Conservation (phyloP, 2,113 vertebrate species). For the Aldabrachelys gigantea region DNA sequence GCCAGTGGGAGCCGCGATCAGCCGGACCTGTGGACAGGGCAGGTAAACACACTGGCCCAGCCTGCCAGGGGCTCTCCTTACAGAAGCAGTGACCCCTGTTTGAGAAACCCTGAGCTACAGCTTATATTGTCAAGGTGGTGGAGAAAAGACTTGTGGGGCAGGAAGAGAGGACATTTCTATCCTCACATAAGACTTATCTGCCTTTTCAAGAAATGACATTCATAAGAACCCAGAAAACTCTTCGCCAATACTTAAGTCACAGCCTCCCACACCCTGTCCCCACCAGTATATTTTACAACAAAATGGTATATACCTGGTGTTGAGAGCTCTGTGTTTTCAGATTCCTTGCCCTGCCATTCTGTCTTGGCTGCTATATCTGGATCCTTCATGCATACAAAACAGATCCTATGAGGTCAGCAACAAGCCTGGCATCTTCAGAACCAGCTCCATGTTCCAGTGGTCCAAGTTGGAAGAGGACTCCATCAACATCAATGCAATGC, state of each 20-base stretch:
- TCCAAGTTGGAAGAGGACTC: background rate
- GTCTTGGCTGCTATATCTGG: background rate
- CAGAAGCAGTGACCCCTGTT: too few species aligned
- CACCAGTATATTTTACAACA: background rate
- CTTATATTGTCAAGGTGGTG: background rate
- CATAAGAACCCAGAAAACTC: background rate
- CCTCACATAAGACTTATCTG: background rate
- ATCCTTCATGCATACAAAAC: background rate
- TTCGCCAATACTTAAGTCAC: background rate
- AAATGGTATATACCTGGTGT: background rate
- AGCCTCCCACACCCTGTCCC: too few species aligned
- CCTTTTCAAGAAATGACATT: background rate
- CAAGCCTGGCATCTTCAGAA: background rate
- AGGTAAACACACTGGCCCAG: too few species aligned
- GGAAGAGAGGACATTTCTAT: background rate
- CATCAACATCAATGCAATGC: background rate
- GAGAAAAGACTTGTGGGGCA: background rate
- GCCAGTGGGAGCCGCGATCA: too few species aligned
- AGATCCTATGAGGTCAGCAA: background rate
- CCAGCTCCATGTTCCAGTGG: background rate
- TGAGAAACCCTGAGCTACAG: background rate
- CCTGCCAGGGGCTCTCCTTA: too few species aligned
- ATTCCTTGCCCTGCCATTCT: background rate
- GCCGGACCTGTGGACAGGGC: too few species aligned
- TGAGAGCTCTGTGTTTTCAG: background rate